Conservation (phyloP, 1,140 invertebrate genomes). For the Gonioctena quinquepunctata region DNA sequence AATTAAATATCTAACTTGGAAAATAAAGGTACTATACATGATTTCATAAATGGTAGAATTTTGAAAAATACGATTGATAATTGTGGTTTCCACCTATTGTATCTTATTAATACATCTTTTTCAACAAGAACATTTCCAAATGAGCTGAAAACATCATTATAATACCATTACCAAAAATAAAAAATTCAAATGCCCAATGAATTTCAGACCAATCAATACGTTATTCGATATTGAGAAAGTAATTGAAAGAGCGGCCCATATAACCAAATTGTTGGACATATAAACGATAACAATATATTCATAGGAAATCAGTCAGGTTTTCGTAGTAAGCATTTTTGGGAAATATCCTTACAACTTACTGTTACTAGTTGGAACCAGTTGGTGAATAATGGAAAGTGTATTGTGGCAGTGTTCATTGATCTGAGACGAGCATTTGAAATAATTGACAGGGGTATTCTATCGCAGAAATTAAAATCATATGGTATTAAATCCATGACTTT, state of each 20-base stretch:
- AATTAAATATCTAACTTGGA: neutral
- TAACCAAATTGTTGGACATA: slow-evolving; percentile 9
- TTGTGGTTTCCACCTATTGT: slow-evolving; percentile 4
- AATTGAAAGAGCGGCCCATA: slow-evolving; percentile 4
- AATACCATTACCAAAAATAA: neutral
- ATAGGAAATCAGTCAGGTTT: slow-evolving; percentile 2
- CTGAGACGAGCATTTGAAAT: slow-evolving; percentile 6
- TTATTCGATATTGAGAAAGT: slow-evolving; percentile 9
- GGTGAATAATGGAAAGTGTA: neutral
- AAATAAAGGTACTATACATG: slow-evolving; percentile 6
- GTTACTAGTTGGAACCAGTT: neutral
- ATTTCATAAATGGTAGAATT: slow-evolving; percentile 5
- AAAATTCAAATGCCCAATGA: neutral
- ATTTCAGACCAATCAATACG: slow-evolving; percentile 3
- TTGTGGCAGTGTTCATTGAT: slow-evolving; percentile 11
- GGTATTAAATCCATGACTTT: neutral
- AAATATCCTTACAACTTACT: no score
- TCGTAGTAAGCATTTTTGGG: no score
- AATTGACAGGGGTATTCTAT: slow-evolving; percentile 5
- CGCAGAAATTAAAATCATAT: neutral
- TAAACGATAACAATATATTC: neutral
- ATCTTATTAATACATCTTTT: slow-evolving; percentile 10
- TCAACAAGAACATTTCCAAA: slow-evolving; percentile 3
- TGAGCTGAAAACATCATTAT: slow-evolving; percentile 2
- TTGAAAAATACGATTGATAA: slow-evolving; percentile 5